Conservation (phyloP, 2,797 vertebrate genomes). For the Stomatorhinus walkeri region DNA sequence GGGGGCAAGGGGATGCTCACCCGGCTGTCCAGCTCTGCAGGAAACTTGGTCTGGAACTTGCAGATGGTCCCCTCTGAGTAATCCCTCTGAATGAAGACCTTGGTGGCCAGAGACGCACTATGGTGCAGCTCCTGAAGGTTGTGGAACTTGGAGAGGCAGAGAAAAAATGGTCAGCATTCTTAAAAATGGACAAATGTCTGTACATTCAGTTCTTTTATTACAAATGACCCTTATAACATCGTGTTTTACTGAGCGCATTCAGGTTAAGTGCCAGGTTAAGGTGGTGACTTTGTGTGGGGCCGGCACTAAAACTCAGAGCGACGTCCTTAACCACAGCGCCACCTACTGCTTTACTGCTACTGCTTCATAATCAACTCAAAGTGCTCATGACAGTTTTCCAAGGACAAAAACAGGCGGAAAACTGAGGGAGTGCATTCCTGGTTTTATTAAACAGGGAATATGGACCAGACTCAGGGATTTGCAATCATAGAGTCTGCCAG, state of each 20-base stretch:
- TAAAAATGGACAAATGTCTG: neutral
- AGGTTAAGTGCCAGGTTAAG: neutral
- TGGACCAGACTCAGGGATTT: neutral
- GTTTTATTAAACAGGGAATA: neutral
- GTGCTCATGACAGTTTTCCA: neutral
- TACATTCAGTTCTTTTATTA: neutral
- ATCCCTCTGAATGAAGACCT: constrained; percentile 93
- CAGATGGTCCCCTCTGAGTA: constrained; percentile 90
- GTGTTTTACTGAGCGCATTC: neutral
- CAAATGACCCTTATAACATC: neutral
- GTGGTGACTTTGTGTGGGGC: too few relatives aligned
- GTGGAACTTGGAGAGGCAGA: constrained; percentile 55
- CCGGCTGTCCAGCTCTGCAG: constrained; percentile 87
- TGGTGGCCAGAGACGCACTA: constrained; percentile 84
- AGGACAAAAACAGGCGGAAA: neutral
- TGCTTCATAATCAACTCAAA: neutral
- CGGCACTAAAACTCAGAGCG: neutral
- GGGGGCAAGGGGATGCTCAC: constrained; percentile 50
- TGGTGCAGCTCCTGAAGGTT: constrained; percentile 82
- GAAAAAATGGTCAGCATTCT: neutral
- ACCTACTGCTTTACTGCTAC: neutral
- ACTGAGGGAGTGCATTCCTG: neutral
- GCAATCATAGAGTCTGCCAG: neutral
- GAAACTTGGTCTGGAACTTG: constrained; percentile 95
- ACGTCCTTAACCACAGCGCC: neutral